These are phyloP conservation scores for Casuarius casuarius DNA, from an alignment of 2,113 vertebrate genomes.

Conservation along the genomic window DNA sequence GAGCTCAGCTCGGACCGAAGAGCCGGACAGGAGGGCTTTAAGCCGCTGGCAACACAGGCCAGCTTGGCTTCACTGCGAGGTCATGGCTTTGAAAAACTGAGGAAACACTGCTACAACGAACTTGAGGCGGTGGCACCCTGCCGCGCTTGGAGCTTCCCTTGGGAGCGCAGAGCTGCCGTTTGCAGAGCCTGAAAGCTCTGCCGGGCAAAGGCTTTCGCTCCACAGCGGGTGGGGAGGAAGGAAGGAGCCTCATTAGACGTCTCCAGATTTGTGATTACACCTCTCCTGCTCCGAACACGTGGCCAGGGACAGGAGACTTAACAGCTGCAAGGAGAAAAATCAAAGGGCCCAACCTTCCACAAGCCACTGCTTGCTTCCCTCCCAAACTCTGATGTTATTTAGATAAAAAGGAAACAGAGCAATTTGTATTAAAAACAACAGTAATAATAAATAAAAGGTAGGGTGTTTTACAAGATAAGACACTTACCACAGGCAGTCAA, in stretches of 20 bases:
- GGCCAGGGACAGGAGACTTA: neutral
- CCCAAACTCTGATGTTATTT: neutral
- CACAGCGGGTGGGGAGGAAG: neutral
- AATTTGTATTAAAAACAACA: neutral
- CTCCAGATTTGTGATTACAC: neutral
- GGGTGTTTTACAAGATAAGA: neutral
- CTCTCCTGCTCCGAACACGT: neutral
- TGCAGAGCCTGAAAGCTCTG: neutral
- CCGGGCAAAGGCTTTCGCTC: neutral
- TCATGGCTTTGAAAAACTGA: neutral
- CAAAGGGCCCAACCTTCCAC: slow-evolving; percentile 21
- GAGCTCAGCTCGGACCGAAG: neutral
- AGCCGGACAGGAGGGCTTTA: too few relatives aligned
- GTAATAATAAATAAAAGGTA: neutral
- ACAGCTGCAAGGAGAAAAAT: neutral
- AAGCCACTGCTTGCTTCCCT: neutral
- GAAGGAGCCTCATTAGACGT: slow-evolving; percentile 33
- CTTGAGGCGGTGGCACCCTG: neutral
- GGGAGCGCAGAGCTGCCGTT: neutral
- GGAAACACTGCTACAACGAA: neutral
- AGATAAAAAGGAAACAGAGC: neutral
- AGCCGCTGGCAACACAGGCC: neutral
- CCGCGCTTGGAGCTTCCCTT: neutral
- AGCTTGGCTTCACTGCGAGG: neutral
- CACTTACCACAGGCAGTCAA: neutral